phyloP scores from a whole-genome alignment of 2,113 vertebrate species.

The Ardeotis arabs region DNA sequence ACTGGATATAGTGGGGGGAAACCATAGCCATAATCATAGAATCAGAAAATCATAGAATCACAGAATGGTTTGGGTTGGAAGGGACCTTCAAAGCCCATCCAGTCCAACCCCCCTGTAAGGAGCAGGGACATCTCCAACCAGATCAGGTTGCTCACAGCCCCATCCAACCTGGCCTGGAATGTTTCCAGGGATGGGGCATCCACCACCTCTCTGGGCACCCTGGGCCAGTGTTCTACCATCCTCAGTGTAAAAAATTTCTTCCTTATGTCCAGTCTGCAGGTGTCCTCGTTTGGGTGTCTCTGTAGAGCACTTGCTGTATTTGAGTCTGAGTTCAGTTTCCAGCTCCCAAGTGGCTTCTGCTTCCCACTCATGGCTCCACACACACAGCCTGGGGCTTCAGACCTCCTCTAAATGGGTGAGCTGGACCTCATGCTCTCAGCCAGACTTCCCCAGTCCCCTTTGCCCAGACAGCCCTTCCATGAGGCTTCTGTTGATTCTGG shows the following conservation, averaged over 20 bases:
- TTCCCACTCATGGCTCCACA: background rate
- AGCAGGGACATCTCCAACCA: too few species aligned
- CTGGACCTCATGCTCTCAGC: background rate
- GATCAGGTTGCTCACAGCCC: too few species aligned
- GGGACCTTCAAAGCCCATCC: too few species aligned
- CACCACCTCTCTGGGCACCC: too few species aligned
- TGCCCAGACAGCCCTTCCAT: background rate
- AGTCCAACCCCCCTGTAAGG: too few species aligned
- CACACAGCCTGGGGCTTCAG: background rate
- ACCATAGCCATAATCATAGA: background rate
- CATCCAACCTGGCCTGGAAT: too few species aligned
- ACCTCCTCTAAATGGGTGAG: background rate
- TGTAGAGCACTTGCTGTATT: background rate
- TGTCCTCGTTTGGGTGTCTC: background rate
- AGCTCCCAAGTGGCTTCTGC: background rate
- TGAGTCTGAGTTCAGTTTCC: background rate
- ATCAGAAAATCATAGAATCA: too few species aligned
- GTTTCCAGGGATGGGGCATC: too few species aligned
- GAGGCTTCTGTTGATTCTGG: background rate
- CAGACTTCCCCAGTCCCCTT: background rate
- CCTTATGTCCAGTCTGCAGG: background rate
- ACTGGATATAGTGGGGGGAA: background rate
- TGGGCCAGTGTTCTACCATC: too few species aligned
- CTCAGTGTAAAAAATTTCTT: too few species aligned
- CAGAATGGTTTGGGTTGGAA: too few species aligned